Percentiles rank a stretch among this genome's conserved stretches.
Evolutionary conservation across 1,140 invertebrate species (phyloP).

Genomic region (Formica exsecta): DNA sequence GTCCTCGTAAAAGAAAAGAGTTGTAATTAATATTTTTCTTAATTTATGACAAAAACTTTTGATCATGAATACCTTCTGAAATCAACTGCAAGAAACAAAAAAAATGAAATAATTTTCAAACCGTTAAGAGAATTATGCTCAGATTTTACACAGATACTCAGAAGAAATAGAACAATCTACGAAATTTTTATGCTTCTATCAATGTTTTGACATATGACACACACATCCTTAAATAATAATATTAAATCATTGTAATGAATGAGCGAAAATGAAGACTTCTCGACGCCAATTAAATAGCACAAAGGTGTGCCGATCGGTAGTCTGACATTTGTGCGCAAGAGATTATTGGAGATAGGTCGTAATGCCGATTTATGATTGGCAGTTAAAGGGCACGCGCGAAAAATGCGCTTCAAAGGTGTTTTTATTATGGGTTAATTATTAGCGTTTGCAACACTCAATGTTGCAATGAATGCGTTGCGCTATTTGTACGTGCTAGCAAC

Average conservation of each 20-base stretch:
- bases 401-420: conserved; percentile 21
- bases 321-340: conserved; percentile 43
- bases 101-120: too few relatives aligned
- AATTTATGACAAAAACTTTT: too few relatives aligned
- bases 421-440: conserved; percentile 38
- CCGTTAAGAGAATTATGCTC: too few relatives aligned
- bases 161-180: too few relatives aligned
- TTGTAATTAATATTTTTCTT: too few relatives aligned
- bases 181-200: too few relatives aligned
- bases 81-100: too few relatives aligned
- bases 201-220: too few relatives aligned
- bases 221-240: not conserved
- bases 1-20: too few relatives aligned
- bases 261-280: conserved; percentile 21
- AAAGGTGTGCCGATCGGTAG: conserved; percentile 24
- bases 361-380: conserved; percentile 18
- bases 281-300: not conserved
- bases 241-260: conserved; percentile 19
- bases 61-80: too few relatives aligned
- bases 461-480: conserved; percentile 5
- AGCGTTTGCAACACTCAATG: not conserved
- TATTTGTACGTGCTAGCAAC: conserved; percentile 28
- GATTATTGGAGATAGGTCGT: conserved; percentile 40
- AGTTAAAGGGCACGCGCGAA: conserved; percentile 35
- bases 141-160: too few relatives aligned